Evolutionary conservation across 2,113 vertebrate genomes (phyloP).

Genomic region (Eudyptes chrysolophus): DNA sequence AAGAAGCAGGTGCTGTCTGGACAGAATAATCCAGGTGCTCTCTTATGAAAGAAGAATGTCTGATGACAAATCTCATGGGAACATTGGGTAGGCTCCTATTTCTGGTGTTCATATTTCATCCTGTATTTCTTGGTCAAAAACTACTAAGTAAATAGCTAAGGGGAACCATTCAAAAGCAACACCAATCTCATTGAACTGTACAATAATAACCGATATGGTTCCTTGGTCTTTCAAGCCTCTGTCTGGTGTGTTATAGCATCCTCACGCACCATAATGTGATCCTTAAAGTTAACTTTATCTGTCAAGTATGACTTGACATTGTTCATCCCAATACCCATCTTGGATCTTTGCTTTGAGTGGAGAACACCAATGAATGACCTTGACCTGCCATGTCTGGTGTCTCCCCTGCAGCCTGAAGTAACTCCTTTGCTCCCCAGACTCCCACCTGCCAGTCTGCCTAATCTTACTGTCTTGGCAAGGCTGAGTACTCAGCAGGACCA

Average conservation of each 20-base stretch:
- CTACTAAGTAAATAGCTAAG: neutral
- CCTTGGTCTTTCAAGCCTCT: neutral
- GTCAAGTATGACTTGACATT: neutral
- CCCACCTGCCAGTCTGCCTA: neutral
- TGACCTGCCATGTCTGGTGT: neutral
- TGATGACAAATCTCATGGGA: neutral
- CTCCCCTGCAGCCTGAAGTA: neutral
- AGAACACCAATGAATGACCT: neutral
- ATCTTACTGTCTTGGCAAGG: conserved; percentile 10
- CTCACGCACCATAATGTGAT: neutral
- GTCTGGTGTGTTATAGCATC: neutral
- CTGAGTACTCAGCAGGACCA: neutral
- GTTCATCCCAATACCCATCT: neutral
- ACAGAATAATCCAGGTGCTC: neutral
- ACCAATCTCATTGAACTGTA: neutral
- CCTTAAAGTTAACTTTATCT: neutral
- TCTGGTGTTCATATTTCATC: neutral
- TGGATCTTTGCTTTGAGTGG: neutral
- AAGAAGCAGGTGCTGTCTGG: neutral
- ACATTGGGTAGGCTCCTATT: neutral
- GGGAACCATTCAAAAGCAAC: neutral
- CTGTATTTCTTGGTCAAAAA: neutral
- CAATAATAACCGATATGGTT: neutral
- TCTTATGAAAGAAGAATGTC: neutral
- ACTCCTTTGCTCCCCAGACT: conserved; percentile 6